Percentiles rank a stretch among this genome's conserved stretches.
Conservation (phyloP, 2,113 vertebrate species). For the Myrmecobius fasciatus region DNA sequence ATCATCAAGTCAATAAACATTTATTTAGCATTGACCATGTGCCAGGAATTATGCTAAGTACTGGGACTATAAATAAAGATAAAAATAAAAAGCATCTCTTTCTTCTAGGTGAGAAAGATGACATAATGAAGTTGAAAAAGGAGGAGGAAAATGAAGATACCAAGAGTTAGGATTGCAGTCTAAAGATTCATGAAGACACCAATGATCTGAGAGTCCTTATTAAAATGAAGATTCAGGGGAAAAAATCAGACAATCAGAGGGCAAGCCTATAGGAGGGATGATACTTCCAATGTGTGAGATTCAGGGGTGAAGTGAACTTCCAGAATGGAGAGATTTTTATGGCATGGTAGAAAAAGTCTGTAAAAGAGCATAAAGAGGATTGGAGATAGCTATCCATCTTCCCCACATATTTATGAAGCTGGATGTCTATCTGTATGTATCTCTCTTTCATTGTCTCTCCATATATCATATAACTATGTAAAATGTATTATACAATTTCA, state of each 20-base stretch:
- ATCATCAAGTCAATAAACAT: not conserved
- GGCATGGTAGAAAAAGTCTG: not conserved
- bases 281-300: not conserved
- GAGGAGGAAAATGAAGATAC: not conserved
- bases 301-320: not conserved
- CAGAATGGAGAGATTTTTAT: not conserved
- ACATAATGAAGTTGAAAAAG: not conserved
- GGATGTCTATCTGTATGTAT: not conserved
- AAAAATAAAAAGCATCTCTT: not conserved
- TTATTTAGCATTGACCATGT: not conserved
- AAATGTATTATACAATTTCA: not conserved
- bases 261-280: not conserved
- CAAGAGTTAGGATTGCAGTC: not conserved
- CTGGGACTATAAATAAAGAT: not conserved
- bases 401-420: not conserved
- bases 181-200: not conserved
- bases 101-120: not conserved
- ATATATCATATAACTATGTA: not conserved
- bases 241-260: not conserved
- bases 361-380: not conserved
- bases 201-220: not conserved
- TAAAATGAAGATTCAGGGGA: not conserved
- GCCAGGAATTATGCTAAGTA: not conserved
- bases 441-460: not conserved
- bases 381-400: not conserved